Conservation (phyloP, 2,888 invertebrate species). For the Sesia apiformis region DNA sequence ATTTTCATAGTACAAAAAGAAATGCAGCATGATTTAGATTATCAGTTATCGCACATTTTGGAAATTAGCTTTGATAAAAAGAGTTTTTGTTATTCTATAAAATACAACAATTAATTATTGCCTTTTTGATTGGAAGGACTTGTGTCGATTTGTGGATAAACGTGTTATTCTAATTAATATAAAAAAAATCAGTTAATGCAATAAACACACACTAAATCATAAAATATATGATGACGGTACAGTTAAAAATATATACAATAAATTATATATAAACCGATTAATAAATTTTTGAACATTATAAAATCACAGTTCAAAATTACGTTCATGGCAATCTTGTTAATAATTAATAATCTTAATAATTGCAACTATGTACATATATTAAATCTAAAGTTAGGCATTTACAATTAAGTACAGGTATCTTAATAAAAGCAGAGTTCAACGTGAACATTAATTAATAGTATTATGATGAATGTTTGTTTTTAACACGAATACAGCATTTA, state of each 20-base stretch:
- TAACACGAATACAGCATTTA: too few relatives aligned
- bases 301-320: conserved; percentile 71
- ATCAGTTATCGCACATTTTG: too few relatives aligned
- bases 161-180: too few relatives aligned
- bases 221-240: conserved; percentile 1
- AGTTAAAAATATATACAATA: conserved; percentile 25
- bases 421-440: neutral
- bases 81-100: too few relatives aligned
- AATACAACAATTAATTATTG: too few relatives aligned
- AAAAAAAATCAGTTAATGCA: too few relatives aligned
- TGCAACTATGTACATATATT: neutral
- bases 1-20: too few relatives aligned
- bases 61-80: too few relatives aligned
- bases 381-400: neutral
- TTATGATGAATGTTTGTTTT: neutral
- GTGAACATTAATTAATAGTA: neutral
- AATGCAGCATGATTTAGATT: too few relatives aligned
- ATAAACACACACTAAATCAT: too few relatives aligned
- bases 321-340: conserved; percentile 49
- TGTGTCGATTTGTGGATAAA: too few relatives aligned
- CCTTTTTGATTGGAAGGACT: too few relatives aligned
- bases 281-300: conserved; percentile 54
- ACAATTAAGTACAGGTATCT: neutral
- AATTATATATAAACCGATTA: conserved; percentile 27
- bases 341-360: neutral